Evolutionary conservation across 2,797 vertebrate species (phyloP).

Genomic region (Hemibagrus guttatus): DNA sequence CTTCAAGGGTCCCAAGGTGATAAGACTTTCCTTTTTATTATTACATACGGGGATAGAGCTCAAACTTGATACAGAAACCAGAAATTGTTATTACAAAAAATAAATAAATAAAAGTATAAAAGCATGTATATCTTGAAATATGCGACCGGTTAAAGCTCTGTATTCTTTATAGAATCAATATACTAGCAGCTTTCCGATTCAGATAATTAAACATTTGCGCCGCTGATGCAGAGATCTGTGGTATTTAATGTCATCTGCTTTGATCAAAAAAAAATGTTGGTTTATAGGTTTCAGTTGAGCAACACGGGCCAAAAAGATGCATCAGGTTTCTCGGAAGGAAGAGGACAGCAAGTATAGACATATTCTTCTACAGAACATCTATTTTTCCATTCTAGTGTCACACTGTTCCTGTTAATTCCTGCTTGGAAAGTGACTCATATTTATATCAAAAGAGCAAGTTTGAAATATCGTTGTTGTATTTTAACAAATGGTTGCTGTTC

Average conservation of each 20-base stretch:
- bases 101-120: not conserved
- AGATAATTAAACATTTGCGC: no score
- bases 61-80: not conserved
- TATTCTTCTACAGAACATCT: conserved; percentile 73
- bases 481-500: conserved; percentile 60
- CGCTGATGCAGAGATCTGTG: not conserved
- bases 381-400: conserved; percentile 71
- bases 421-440: conserved; percentile 68
- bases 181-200: not conserved
- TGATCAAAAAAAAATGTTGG: not conserved
- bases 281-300: not conserved
- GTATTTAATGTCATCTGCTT: not conserved
- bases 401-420: conserved; percentile 61
- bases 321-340: conserved; percentile 43
- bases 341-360: conserved; percentile 57
- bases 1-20: not conserved
- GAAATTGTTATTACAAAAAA: not conserved
- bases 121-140: not conserved
- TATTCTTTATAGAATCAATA: not conserved
- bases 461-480: conserved; percentile 60
- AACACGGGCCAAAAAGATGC: not conserved
- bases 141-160: not conserved
- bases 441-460: conserved; percentile 61
- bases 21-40: conserved; percentile 30
- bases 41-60: not conserved